phyloP scores from a whole-genome alignment of 2,888 invertebrate species.

The Bombylius discolor region DNA sequence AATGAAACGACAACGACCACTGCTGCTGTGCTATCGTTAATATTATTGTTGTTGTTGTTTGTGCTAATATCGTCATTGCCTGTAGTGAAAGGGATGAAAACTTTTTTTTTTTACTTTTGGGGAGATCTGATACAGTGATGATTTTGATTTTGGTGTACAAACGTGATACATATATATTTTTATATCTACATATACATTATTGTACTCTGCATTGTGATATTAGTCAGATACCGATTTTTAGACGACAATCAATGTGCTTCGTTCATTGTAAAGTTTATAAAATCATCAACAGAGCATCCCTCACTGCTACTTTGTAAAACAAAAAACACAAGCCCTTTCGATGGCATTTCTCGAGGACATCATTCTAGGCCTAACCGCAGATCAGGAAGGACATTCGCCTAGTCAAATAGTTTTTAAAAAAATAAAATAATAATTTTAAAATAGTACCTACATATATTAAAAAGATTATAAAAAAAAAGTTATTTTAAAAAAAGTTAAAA shows the following conservation, averaged over 20 bases:
- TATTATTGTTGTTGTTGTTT: neutral
- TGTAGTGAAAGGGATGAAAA: neutral
- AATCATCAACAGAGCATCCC: neutral
- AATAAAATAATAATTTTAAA: too few species aligned
- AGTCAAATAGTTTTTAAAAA: neutral
- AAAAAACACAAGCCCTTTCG: conserved; percentile 9
- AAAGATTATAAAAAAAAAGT: too few species aligned
- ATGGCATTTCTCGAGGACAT: conserved; percentile 29
- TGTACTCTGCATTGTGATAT: neutral
- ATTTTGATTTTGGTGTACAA: too few species aligned
- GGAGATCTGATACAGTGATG: too few species aligned
- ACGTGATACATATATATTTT: neutral
- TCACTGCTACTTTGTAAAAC: neutral
- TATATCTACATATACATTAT: neutral
- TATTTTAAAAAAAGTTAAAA: too few species aligned
- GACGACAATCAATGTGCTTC: neutral
- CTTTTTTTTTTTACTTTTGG: too few species aligned
- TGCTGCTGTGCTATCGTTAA: neutral
- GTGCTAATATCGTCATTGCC: neutral
- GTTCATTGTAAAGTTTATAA: too few species aligned
- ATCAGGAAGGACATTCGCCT: conserved; percentile 33
- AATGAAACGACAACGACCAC: neutral
- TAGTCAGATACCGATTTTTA: neutral
- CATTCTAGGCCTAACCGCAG: conserved; percentile 40
- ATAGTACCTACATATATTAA: too few species aligned